phyloP scores from a whole-genome alignment of 2,888 invertebrate species.

The Andrena chrysosceles region DNA sequence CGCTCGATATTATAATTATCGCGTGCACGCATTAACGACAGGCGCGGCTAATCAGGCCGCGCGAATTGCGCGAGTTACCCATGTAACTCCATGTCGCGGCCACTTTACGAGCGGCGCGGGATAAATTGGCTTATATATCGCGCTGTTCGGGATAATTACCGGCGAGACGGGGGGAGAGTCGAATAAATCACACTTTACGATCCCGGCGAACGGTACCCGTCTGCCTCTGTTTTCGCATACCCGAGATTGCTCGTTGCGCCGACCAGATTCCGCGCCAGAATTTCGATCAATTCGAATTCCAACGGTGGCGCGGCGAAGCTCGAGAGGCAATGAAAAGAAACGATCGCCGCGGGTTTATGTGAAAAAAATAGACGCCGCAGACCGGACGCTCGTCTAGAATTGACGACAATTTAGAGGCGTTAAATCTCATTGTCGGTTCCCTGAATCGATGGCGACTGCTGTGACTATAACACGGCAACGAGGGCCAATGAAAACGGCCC shows the following conservation, averaged over 20 bases:
- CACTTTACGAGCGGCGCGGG: conserved; percentile 57
- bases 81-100: conserved; percentile 29
- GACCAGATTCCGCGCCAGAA: conserved; percentile 9
- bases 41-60: conserved; percentile 68
- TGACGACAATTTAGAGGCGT: conserved; percentile 38
- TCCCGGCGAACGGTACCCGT: conserved; percentile 55
- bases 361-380: not conserved
- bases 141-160: conserved; percentile 62
- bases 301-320: too few relatives aligned
- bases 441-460: conserved; percentile 28
- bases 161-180: conserved; percentile 62
- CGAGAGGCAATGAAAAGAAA: too few relatives aligned
- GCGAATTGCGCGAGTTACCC: conserved; percentile 67
- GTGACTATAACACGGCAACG: conserved; percentile 36
- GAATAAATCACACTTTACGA: conserved; percentile 82
- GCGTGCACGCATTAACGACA: conserved; percentile 52
- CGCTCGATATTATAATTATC: conserved; percentile 56
- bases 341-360: not conserved
- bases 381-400: conserved; percentile 10
- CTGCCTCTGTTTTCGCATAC: conserved; percentile 39
- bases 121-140: conserved; percentile 75
- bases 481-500: conserved; percentile 62
- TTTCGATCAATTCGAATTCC: not conserved
- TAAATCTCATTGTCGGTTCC: conserved; percentile 18
- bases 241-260: not conserved